phyloP scores from a whole-genome alignment of 1,140 invertebrate species.

The Megathymus violae region DNA sequence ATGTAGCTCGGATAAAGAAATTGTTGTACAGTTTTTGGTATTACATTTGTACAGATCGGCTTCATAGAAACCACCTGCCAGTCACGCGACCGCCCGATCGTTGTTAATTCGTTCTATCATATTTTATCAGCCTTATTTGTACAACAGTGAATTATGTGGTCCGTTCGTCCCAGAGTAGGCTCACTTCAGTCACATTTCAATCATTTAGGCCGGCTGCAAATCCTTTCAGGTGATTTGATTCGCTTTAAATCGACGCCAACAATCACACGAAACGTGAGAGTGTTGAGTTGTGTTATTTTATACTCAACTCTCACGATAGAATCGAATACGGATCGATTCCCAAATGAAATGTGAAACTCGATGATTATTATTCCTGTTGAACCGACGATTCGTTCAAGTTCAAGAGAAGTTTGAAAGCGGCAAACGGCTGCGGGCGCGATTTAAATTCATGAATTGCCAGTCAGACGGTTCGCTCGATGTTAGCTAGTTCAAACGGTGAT shows the following conservation, averaged over 20 bases:
- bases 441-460: slow-evolving; percentile 24
- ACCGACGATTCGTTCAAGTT: background rate
- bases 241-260: background rate
- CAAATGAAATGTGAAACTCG: background rate
- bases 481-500: slow-evolving; percentile 23
- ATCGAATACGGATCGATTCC: background rate
- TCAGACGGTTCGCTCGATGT: slow-evolving; percentile 12
- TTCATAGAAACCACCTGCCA: too few species aligned
- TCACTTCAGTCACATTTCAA: slow-evolving; percentile 4
- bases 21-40: too few species aligned
- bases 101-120: slow-evolving; percentile 12
- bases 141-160: slow-evolving; percentile 23
- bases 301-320: background rate
- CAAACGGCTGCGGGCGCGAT: slow-evolving; percentile 7
- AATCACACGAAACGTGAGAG: background rate
- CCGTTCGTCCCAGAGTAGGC: slow-evolving; percentile 14
- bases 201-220: slow-evolving; percentile 12
- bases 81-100: slow-evolving; percentile 14
- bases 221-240: slow-evolving; percentile 3
- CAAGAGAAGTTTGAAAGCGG: background rate
- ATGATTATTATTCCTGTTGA: background rate
- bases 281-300: background rate
- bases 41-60: too few species aligned
- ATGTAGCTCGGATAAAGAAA: too few species aligned
- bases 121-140: slow-evolving; percentile 22